These are phyloP conservation scores for Aculops lycopersici DNA, from an alignment of 1,140 invertebrate species.

Conservation along the genomic window DNA sequence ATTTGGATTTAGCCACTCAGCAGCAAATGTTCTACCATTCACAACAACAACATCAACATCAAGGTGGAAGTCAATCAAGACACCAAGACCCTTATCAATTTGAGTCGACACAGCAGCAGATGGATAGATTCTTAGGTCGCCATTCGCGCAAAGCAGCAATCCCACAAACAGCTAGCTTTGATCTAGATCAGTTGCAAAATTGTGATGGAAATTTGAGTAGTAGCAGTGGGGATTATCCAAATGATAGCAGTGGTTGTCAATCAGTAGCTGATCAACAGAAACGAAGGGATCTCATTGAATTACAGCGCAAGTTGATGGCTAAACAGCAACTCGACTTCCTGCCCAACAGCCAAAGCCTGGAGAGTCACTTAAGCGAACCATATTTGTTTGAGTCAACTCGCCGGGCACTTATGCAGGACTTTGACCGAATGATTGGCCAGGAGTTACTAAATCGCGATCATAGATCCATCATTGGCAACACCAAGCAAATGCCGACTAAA, in stretches of 20 bases:
- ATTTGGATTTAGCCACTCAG: too few relatives aligned
- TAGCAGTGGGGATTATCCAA: not conserved
- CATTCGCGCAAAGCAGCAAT: not conserved
- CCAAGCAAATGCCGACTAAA: not conserved
- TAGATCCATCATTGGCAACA: not conserved
- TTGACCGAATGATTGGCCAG: too few relatives aligned
- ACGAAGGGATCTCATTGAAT: not conserved
- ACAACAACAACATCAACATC: not conserved
- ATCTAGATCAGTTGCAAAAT: not conserved
- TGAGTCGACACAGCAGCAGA: not conserved
- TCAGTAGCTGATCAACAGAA: too few relatives aligned
- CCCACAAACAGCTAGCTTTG: not conserved
- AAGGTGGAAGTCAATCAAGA: not conserved
- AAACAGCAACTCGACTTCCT: not conserved
- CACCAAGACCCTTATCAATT: not conserved
- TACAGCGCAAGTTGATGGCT: not conserved
- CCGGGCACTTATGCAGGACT: not conserved
- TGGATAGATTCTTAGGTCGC: not conserved
- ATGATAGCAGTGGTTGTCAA: not conserved
- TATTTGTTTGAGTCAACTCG: not conserved
- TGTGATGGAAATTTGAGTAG: not conserved
- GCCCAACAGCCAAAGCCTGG: not conserved
- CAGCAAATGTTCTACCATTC: not conserved
- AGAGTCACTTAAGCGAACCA: not conserved
- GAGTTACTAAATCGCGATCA: too few relatives aligned